Percentiles rank a stretch among this genome's conserved stretches.
Conservation (phyloP, 2,888 invertebrate species). For the Rhimphoctona megacephalus region DNA sequence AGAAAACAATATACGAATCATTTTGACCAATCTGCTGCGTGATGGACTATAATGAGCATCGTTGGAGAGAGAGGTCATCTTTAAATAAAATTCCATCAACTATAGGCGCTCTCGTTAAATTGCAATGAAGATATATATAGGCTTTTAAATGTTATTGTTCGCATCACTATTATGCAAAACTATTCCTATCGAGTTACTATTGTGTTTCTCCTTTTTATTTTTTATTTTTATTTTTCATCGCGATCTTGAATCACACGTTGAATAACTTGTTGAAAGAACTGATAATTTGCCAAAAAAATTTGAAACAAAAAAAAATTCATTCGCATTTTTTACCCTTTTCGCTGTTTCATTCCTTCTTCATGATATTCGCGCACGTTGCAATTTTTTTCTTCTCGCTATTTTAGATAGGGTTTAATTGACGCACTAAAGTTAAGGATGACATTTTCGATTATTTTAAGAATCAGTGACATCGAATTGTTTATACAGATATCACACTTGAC, state of each 20-base stretch:
- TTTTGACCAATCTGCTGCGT: slow-evolving; percentile 24
- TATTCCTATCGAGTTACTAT: slow-evolving; percentile 33
- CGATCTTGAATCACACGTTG: slow-evolving; percentile 1
- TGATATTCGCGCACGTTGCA: slow-evolving; percentile 23
- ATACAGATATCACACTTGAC: not conserved
- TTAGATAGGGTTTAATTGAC: slow-evolving; percentile 47
- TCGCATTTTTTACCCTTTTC: slow-evolving; percentile 4
- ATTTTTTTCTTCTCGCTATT: slow-evolving; percentile 17
- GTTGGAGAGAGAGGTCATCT: slow-evolving; percentile 52
- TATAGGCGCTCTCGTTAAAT: slow-evolving; percentile 52
- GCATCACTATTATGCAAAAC: slow-evolving; percentile 46
- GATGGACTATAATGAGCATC: slow-evolving; percentile 45
- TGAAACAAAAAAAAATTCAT: not conserved
- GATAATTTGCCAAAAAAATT: slow-evolving; percentile 43
- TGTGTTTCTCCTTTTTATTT: slow-evolving; percentile 9
- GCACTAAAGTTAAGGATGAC: slow-evolving; percentile 13
- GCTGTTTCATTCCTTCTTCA: slow-evolving; percentile 19
- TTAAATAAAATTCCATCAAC: slow-evolving; percentile 48
- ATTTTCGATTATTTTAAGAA: slow-evolving; percentile 23
- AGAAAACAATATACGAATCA: slow-evolving; percentile 6
- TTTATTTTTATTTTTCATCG: not conserved
- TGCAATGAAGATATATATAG: slow-evolving; percentile 44
- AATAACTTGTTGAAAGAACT: slow-evolving; percentile 30
- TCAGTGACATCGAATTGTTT: slow-evolving; percentile 28
- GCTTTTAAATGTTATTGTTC: slow-evolving; percentile 61